Evolutionary conservation across 2,888 invertebrate species (phyloP), one percentile per base, ranked within the genome.

Genomic region (Camptogramma bilineatum): DNA sequence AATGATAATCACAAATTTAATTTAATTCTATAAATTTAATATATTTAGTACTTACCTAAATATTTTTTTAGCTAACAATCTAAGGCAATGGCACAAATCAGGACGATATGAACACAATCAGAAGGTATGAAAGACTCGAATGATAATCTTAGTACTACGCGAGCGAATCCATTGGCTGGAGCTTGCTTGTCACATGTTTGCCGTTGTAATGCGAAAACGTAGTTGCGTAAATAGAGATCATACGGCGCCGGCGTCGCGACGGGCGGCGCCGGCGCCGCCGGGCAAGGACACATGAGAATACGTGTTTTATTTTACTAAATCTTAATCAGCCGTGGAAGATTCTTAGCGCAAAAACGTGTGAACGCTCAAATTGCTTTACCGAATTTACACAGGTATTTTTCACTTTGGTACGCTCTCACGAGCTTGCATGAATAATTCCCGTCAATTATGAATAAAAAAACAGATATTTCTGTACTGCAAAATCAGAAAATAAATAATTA

Each of bases 141-240:
- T 39, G 34, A 34, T 13, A 3, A 39, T 39, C 13, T 13, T 13
- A 0, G 34, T 39, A 13, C 13, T 39, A 39, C 34, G 9, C 34
- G 34, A 39, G 13, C 4, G 34, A 39, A 39, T 39, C 34, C 34
- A 39, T 79, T 76, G 76, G 77, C 81, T 19, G 17, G 24, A 54
- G 46, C 79, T 47, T 28, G 46, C 79, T 47, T 28, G 76, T 79
- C 10, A 79, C 74, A 74, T 85, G 82, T 84, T 86, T 86, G 82
- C 82, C 80, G 80, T 80, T 84, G 86, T 85, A 85, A 84, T 83
- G 80, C 74, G 82, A 85, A 85, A 84, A 84, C 78, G 82, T 83
- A 82, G 81, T 84, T 85, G 83, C 84, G 88, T 87, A 90, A 89
- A 90, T 87, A 88, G 87, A 82, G 87, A 85, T 86, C 83, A 85